phyloP scores from a whole-genome alignment of 2,113 vertebrate species.

The Gymnorhina tibicen region DNA sequence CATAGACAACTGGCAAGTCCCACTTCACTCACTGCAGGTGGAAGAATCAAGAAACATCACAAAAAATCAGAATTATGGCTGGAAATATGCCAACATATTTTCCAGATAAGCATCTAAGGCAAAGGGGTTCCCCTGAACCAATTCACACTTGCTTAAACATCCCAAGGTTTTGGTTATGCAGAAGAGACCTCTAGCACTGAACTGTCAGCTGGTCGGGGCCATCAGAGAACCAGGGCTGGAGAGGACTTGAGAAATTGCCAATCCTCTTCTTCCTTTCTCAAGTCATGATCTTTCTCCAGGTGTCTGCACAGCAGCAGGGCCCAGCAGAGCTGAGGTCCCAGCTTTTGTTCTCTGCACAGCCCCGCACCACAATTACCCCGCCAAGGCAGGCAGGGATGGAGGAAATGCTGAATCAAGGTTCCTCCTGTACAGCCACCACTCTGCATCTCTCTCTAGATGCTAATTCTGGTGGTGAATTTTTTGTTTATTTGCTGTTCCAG shows the following conservation, averaged over 20 bases:
- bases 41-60: background rate
- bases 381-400: background rate
- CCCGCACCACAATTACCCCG: rapidly evolving
- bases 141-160: background rate
- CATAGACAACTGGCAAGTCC: background rate
- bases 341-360: background rate
- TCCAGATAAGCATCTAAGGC: background rate
- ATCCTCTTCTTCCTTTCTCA: background rate
- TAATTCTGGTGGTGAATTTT: background rate
- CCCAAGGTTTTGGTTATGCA: background rate
- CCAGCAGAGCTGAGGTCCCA: background rate
- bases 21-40: background rate
- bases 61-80: background rate
- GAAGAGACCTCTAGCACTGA: background rate
- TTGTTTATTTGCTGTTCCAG: background rate
- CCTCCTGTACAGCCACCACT: background rate
- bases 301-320: background rate
- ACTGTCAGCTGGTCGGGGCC: background rate
- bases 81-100: background rate
- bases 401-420: background rate
- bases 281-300: background rate
- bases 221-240: background rate
- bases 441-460: background rate
- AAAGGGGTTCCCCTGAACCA: background rate
- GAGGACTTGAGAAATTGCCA: background rate